Evolutionary conservation across 2,797 vertebrate genomes (phyloP), one percentile per base, ranked within the genome.

Genomic region (Dryobates pubescens): DNA sequence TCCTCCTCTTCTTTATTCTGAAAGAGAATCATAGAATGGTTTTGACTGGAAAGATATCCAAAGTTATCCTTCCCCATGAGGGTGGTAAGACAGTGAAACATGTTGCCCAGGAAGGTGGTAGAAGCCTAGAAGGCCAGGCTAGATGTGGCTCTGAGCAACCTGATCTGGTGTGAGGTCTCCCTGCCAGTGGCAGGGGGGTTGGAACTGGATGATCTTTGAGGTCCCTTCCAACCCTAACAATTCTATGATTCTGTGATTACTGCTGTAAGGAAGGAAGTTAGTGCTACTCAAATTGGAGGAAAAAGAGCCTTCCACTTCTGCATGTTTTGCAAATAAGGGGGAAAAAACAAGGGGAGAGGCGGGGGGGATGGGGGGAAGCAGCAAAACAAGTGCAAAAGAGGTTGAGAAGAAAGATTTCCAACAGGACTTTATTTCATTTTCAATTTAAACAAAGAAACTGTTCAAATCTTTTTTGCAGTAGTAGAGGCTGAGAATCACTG

Each of bases 351-450:
- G 38, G 38, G 38, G 38, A 10, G 36, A 10, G 36, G 10, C n/a
- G 38, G 38, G 47, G 65, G 54, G 72, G 43, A 24, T 10, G 0
- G 49, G 23, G 1, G 3, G 47, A 62, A 59, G 5, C 9, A 73
- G 34, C 26, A 51, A 14, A 24, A 24, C 13, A 51, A 13, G 23
- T 51, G 13, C 22, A 53, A 17, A 59, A 62, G 1, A n/a, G 7
- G 0, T 26, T 32, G 4, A 70, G 13, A 63, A 22, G 12, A 79
- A 64, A n/a, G 0, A 0, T 64, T 83, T 80, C 13, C 8, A 68
- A 68, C 68, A 74, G 80, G 80, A 45, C 3, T 41, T 53, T 1
- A 29, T 54, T 64, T 54, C 4, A 59, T 69, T 81, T 75, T 49
- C 4, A 47, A 2, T 47, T 86, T 22, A 24, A 13, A 63, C 61